Evolutionary conservation across 2,888 invertebrate genomes (phyloP).

Genomic region (Listrodromus nycthemerus): DNA sequence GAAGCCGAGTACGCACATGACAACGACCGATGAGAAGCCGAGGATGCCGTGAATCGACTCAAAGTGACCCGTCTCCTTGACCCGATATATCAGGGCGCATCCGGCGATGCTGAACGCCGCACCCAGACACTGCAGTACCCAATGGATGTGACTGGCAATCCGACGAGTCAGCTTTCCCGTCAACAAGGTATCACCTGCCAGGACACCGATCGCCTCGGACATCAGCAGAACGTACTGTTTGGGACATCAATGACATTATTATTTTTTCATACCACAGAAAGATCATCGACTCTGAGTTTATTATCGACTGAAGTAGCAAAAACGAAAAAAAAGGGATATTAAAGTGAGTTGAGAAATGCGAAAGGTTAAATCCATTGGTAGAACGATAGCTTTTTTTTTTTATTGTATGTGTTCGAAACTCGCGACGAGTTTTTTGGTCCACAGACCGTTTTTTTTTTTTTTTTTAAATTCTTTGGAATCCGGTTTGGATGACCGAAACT

Average conservation of each 20-base stretch:
- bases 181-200: slow-evolving; percentile 75
- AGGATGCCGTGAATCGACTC: slow-evolving; percentile 74
- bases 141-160: slow-evolving; percentile 84
- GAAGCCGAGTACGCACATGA: slow-evolving; percentile 84
- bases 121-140: slow-evolving; percentile 86
- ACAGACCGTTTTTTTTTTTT: too few relatives aligned
- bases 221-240: slow-evolving; percentile 80
- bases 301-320: too few relatives aligned
- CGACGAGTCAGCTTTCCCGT: slow-evolving; percentile 73
- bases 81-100: slow-evolving; percentile 83
- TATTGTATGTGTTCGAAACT: background rate
- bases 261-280: background rate
- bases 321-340: too few relatives aligned
- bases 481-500: background rate
- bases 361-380: too few relatives aligned
- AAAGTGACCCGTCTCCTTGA: slow-evolving; percentile 80
- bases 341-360: too few relatives aligned
- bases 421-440: too few relatives aligned
- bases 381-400: background rate
- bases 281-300: too few relatives aligned
- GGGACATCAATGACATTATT: slow-evolving; percentile 1
- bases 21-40: slow-evolving; percentile 85
- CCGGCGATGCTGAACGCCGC: slow-evolving; percentile 85
- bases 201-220: slow-evolving; percentile 77
- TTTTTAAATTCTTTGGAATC: background rate